Percentiles rank a stretch among this genome's conserved stretches.
These are phyloP conservation scores for Malurus alboscapulatus DNA, from an alignment of 2,113 vertebrate species.

Conservation along the genomic window DNA sequence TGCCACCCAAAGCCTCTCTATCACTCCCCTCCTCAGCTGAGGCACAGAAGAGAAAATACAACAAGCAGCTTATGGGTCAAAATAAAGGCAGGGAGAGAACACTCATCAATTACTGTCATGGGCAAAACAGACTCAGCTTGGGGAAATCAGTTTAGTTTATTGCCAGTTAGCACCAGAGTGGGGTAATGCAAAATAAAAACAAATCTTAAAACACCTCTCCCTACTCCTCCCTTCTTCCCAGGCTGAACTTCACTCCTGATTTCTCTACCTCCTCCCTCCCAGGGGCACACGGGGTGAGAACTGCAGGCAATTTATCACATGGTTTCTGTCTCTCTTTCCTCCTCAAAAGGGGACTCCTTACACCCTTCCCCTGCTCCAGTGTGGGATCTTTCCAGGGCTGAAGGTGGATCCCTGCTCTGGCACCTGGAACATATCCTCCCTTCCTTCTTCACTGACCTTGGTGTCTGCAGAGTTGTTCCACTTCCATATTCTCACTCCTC, in stretches of 20 bases:
- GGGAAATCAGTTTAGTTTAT: background rate
- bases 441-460: background rate
- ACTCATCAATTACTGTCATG: accelerated
- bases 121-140: accelerated
- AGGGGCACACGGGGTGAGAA: background rate
- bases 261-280: background rate
- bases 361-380: background rate
- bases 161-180: background rate
- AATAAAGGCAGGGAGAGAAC: background rate
- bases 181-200: background rate
- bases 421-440: background rate
- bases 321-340: background rate
- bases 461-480: background rate
- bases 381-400: background rate
- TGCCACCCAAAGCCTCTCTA: background rate
- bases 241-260: background rate
- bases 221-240: background rate
- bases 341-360: background rate
- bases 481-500: background rate
- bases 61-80: accelerated
- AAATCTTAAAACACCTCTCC: background rate
- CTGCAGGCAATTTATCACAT: background rate
- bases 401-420: background rate
- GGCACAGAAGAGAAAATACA: background rate
- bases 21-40: accelerated